Percentiles rank a stretch among this genome's conserved stretches.
Conservation (phyloP, 2,797 vertebrate genomes). For the Staurois parvus region DNA sequence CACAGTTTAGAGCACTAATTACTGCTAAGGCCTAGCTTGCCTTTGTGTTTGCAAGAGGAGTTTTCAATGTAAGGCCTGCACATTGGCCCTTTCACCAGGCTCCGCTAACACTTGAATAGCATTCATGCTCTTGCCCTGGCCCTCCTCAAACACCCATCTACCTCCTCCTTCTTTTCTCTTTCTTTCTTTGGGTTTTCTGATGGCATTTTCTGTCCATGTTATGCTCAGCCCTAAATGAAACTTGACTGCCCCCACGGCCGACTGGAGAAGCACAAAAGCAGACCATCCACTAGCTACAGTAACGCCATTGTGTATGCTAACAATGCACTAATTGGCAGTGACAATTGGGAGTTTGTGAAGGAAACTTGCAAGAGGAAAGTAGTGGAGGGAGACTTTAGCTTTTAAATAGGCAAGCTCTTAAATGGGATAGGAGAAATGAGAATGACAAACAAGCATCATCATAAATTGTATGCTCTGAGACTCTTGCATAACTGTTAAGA, state of each 20-base stretch:
- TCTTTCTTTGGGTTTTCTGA: slow-evolving; percentile 83
- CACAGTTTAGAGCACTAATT: slow-evolving; percentile 81
- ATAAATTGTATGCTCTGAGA: slow-evolving; percentile 17
- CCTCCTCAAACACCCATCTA: slow-evolving; percentile 34
- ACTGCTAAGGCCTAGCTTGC: slow-evolving; percentile 74
- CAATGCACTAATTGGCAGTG: slow-evolving; percentile 96
- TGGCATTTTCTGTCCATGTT: slow-evolving; percentile 89
- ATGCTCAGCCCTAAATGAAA: slow-evolving; percentile 90
- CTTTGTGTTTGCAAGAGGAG: slow-evolving; percentile 75
- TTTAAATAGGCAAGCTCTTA: slow-evolving; percentile 81
- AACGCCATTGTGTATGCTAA: slow-evolving; percentile 89
- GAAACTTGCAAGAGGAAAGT: slow-evolving; percentile 65
- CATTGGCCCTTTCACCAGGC: slow-evolving; percentile 77
- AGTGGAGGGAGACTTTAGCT: slow-evolving; percentile 78
- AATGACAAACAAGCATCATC: slow-evolving; percentile 36
- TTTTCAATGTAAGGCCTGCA: slow-evolving; percentile 72
- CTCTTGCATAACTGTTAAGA: slow-evolving; percentile 40
- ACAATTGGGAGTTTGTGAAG: slow-evolving; percentile 84
- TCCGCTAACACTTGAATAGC: slow-evolving; percentile 74
- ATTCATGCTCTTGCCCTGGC: slow-evolving; percentile 53
- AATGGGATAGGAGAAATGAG: slow-evolving; percentile 71
- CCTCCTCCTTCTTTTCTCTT: slow-evolving; percentile 64
- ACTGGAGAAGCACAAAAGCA: slow-evolving; percentile 93
- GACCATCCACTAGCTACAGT: slow-evolving; percentile 86
- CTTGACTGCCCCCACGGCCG: slow-evolving; percentile 93